Percentiles rank a stretch among this genome's conserved stretches.
These are phyloP conservation scores for Busarellus nigricollis DNA, from an alignment of 2,797 vertebrate species.

Conservation along the genomic window DNA sequence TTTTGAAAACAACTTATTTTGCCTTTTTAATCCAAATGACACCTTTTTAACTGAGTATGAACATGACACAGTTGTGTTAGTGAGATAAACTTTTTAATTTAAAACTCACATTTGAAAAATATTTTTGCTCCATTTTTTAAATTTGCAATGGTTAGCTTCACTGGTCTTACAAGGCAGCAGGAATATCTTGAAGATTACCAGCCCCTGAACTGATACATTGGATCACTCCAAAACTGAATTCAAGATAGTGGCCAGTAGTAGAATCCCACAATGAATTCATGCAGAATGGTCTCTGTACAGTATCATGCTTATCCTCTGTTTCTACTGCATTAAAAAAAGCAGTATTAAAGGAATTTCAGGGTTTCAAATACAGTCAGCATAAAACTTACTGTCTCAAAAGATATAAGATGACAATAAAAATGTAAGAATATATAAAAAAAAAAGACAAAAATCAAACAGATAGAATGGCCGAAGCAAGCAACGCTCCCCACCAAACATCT, in stretches of 20 bases:
- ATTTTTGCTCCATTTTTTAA: neutral
- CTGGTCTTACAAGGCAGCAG: neutral
- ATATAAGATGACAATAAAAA: neutral
- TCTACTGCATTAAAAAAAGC: neutral
- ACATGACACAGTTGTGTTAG: neutral
- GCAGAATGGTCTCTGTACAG: neutral
- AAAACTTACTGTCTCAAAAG: neutral
- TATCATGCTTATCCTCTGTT: neutral
- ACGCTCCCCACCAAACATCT: conserved; percentile 16
- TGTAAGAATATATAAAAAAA: neutral
- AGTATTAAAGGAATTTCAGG: neutral
- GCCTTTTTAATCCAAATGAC: neutral
- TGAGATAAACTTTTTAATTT: neutral
- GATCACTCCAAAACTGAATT: neutral
- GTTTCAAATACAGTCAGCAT: neutral
- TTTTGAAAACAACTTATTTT: neutral
- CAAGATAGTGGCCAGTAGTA: neutral
- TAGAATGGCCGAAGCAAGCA: neutral
- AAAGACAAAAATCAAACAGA: neutral
- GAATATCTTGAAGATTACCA: neutral
- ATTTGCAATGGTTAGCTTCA: neutral
- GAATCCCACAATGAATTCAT: neutral
- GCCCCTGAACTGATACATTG: neutral
- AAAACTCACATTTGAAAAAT: neutral
- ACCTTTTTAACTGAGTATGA: neutral